Conservation (phyloP, 2,888 invertebrate genomes). For the Drosophila testacea region DNA sequence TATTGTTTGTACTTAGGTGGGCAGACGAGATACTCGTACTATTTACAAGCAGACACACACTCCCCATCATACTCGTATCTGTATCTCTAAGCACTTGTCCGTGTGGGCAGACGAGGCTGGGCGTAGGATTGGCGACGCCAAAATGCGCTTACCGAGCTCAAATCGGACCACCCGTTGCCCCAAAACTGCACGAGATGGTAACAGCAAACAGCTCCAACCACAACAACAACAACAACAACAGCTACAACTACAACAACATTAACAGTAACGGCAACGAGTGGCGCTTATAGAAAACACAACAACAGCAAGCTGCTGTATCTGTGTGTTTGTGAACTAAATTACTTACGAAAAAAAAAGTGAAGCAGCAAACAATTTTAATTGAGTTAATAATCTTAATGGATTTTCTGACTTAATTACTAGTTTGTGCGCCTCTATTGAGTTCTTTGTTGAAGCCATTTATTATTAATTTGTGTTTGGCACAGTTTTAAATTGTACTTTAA, state of each 20-base stretch:
- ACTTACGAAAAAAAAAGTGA: constrained; percentile 49
- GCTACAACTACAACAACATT: constrained; percentile 14
- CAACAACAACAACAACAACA: constrained; percentile 8
- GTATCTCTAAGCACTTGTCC: constrained; percentile 61
- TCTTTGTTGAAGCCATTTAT: constrained; percentile 10
- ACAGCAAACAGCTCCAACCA: background rate
- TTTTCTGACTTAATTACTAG: constrained; percentile 69
- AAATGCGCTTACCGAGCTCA: constrained; percentile 61
- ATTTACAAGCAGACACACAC: constrained; percentile 21
- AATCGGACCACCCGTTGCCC: constrained; percentile 71
- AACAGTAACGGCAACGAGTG: constrained; percentile 45
- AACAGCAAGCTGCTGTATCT: constrained; percentile 3
- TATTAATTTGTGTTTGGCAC: constrained; percentile 24
- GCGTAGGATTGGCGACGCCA: constrained; percentile 67
- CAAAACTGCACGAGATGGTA: constrained; percentile 57
- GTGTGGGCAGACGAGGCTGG: constrained; percentile 68
- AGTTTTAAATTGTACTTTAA: constrained; percentile 7
- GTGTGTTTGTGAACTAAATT: constrained; percentile 60
- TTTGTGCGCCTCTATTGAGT: constrained; percentile 34
- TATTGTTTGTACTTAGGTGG: constrained; percentile 52
- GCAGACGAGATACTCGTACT: constrained; percentile 51
- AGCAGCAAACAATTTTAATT: constrained; percentile 71
- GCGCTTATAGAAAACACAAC: constrained; percentile 50
- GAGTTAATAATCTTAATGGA: constrained; percentile 76
- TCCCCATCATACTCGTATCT: constrained; percentile 38